Base-by-base conservation (phyloP, 2,888 invertebrate species). In the Pyrrhosoma nymphula region DNA sequence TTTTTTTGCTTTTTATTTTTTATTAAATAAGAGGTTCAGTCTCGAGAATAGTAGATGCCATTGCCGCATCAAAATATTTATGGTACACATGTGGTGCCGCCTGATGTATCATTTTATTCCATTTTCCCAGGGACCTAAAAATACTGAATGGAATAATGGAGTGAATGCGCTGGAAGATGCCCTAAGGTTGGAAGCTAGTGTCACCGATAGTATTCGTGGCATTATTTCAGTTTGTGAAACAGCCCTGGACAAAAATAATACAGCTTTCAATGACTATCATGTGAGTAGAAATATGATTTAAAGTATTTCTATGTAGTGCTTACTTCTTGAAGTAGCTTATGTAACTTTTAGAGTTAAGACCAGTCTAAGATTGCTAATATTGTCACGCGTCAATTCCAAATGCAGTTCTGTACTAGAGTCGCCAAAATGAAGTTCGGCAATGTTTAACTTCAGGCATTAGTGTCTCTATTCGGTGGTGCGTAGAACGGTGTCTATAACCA, bases 191-290 rank as follows among this genome's bases (percentile, higher is more conserved):
- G 99, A 99, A 97, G 97, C 98, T 39, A 97, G 97, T 63, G 99
- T 99, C 82, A 99, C 99, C 39, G 97, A 97, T 96, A 98, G 97
- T 96, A 98, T 99, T 96, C 97, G 98, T 39, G 97, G 97, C 0
- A 98, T 99, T 95, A 98, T 99, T 96, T 97, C 97, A 96, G 97
- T 97, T 39, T 99, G 99, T 96, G 99, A 99, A 96, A 97, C 97
- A 8, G 95, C 95, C n/a, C 12, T 12, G n/a, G 47, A 6, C 4
- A 55, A 26, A 26, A 75, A 95, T 18, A 69, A 96, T 96, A 0
- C 96, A 26, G 96, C 96, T 95, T 98, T 97, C 97, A 98, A 98
- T 96, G 98, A 99, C 96, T 99, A 98, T 97, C 99, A 99, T 96
- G 98, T 98, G 97, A 98, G 98, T 97, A 39, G 93, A 6, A 20